Percentiles rank a stretch among this genome's conserved stretches.
These are phyloP conservation scores for Caenorhabditis macrosperma DNA, from an alignment of 2,888 invertebrate species.

Conservation along the genomic window DNA sequence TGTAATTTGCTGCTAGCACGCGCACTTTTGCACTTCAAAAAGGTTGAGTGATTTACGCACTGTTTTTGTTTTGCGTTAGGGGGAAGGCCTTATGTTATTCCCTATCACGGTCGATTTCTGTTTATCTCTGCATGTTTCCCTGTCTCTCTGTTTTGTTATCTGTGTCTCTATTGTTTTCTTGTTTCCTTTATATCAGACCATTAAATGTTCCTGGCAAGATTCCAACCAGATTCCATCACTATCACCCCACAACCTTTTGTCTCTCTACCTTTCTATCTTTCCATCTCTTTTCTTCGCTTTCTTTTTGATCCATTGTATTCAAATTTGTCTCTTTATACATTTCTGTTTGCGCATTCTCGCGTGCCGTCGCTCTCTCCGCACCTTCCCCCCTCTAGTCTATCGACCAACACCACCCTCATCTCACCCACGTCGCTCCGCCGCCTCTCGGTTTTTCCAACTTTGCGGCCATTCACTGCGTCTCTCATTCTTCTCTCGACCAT, in stretches of 20 bases:
- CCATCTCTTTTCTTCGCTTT: neutral
- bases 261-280: neutral
- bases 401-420: conserved; percentile 33
- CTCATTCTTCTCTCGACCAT: conserved; percentile 30
- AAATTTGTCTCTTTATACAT: conserved; percentile 2
- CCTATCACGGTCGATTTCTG: neutral
- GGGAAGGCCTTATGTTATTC: too few relatives aligned
- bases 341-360: conserved; percentile 43
- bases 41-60: too few relatives aligned
- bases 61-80: too few relatives aligned
- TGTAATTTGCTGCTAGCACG: conserved; percentile 28
- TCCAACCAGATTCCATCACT: neutral
- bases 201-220: neutral
- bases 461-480: conserved; percentile 42
- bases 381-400: conserved; percentile 38
- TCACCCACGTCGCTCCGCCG: conserved; percentile 37
- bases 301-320: conserved; percentile 21
- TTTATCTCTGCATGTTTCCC: neutral
- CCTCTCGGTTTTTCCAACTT: conserved; percentile 34
- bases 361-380: conserved; percentile 24
- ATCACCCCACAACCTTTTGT: neutral
- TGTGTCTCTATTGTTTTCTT: neutral
- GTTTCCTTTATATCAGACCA: neutral
- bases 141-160: neutral
- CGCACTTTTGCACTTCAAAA: conserved; percentile 29